Evolutionary conservation across 2,797 vertebrate genomes (phyloP), one percentile per base, ranked within the genome.

Genomic region (Myotis vivesi): DNA sequence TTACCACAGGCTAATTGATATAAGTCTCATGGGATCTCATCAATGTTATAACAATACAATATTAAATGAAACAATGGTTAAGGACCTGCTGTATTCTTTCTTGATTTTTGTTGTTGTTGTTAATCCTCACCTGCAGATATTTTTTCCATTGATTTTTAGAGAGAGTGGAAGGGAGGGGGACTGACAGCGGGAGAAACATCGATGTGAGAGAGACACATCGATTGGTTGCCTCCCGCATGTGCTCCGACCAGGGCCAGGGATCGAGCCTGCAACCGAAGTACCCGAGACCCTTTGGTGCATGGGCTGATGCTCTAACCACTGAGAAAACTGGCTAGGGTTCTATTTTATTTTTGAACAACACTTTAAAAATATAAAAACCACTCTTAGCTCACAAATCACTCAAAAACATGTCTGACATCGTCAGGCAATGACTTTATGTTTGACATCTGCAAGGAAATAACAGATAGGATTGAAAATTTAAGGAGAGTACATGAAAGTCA

Each of bases 361-460:
- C 19, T 88, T 17, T 49, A 86, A 86, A 89, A 85, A 85, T 64
- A 41, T 41, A 72, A 90, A 94, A 86, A 38, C 20, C 23, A 73
- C 64, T 77, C 66, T 59, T 91, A 33, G 41, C 15, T 69, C 23
- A 33, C 19, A 83, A 57, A 72, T 11, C 51, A 92, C 19, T 89
- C 64, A 95, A 64, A 92, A 92, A 57, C 25, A 77, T 38, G 6
- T 53, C 12, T 88, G 53, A 38, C 15, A 59, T n/a, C 44, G 69
- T 75, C 19, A 82, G 8, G 84, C 36, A 87, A 0, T 20, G 30
- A 69, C 23, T 85, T 55, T 55, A 62, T 44, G 3, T 41, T 59
- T 77, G 49, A 53, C 72, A 86, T 11, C 15, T 46, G 79, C 53
- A 82, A 33, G 8, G 30, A 82, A 71, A 57, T 72, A 81, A 87